These are phyloP conservation scores for Rhinatrema bivittatum DNA, from an alignment of 2,797 vertebrate species.

Conservation along the genomic window DNA sequence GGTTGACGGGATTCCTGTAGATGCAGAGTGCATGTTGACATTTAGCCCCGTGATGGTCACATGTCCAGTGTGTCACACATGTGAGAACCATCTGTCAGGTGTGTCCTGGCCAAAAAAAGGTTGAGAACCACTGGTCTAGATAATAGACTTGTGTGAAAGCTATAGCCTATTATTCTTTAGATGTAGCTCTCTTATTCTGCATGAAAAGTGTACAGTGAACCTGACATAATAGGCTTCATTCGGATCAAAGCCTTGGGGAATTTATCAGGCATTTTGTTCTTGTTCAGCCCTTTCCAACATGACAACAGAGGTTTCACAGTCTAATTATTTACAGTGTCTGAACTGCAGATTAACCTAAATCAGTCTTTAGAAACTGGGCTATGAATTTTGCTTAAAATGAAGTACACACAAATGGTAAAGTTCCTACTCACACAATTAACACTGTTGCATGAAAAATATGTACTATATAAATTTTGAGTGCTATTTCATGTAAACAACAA, in stretches of 20 bases:
- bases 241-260: neutral
- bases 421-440: no score
- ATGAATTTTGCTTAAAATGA: no score
- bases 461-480: no score
- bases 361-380: neutral
- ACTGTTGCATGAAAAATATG: no score
- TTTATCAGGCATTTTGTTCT: neutral
- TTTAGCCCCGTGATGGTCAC: no score
- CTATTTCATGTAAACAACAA: no score
- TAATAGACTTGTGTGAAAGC: neutral
- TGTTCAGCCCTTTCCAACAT: neutral
- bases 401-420: accelerated
- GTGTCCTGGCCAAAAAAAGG: no score
- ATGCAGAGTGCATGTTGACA: no score
- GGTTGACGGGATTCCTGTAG: no score
- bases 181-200: neutral
- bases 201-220: neutral
- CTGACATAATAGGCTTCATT: neutral
- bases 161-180: slow-evolving; percentile 13
- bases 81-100: no score
- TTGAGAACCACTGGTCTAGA: no score
- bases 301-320: neutral
- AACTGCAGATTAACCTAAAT: neutral
- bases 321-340: slow-evolving; percentile 9
- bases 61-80: no score